These are phyloP conservation scores for Ameiurus melas DNA, from an alignment of 2,113 vertebrate genomes.

Conservation along the genomic window DNA sequence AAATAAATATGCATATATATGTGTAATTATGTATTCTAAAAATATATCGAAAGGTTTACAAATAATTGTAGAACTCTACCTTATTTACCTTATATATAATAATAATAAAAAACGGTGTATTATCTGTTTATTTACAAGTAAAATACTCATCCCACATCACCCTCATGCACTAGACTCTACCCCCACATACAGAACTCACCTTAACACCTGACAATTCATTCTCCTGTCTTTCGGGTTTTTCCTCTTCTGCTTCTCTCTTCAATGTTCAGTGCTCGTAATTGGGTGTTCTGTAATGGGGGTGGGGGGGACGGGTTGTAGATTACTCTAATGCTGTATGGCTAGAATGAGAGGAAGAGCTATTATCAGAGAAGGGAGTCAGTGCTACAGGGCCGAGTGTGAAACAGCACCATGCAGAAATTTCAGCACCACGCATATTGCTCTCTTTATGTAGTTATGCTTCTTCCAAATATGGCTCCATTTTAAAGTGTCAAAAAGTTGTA, in stretches of 20 bases:
- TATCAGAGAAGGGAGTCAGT: background rate
- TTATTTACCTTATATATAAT: background rate
- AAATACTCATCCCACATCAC: conserved; percentile 12
- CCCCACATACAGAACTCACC: background rate
- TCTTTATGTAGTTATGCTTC: background rate
- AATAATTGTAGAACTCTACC: background rate
- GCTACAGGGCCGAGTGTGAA: background rate
- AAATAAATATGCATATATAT: background rate
- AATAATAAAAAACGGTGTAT: background rate
- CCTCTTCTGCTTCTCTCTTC: conserved; percentile 55
- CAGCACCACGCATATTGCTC: background rate
- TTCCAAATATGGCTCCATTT: background rate
- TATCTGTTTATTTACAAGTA: conserved; percentile 3
- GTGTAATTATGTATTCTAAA: background rate
- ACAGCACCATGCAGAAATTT: background rate
- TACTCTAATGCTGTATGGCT: background rate
- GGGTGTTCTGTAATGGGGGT: background rate
- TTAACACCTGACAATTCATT: background rate
- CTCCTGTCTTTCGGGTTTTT: conserved; percentile 50
- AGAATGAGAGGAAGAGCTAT: conserved; percentile 38
- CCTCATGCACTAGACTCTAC: background rate
- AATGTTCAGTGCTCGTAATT: background rate
- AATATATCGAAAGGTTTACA: background rate
- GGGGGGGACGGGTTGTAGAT: background rate
- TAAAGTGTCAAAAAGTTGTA: background rate